phyloP scores from a whole-genome alignment of 2,888 invertebrate species.

The Agrochola lota region DNA sequence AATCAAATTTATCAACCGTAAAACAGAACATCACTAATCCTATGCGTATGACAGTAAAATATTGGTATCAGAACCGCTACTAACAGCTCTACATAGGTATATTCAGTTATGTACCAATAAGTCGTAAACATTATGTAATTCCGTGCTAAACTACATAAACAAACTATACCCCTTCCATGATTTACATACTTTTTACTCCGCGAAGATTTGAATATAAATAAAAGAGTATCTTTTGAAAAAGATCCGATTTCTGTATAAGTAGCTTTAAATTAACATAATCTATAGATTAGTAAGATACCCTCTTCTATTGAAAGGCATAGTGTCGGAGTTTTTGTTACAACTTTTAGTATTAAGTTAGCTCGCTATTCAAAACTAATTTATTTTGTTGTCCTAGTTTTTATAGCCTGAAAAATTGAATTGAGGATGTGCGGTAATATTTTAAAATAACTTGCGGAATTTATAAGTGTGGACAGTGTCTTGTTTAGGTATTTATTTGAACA shows the following conservation, averaged over 20 bases:
- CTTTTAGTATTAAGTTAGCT: conserved; percentile 47
- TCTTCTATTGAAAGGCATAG: conserved; percentile 53
- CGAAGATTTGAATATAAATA: conserved; percentile 73
- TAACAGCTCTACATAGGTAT: background rate
- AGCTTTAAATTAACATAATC: conserved; percentile 79
- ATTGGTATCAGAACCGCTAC: background rate
- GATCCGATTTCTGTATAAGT: conserved; percentile 69
- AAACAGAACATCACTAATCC: background rate
- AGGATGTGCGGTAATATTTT: background rate
- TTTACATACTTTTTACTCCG: conserved; percentile 75
- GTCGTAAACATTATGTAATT: conserved; percentile 33
- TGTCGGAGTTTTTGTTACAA: conserved; percentile 40
- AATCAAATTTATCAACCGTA: background rate
- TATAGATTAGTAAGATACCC: conserved; percentile 70
- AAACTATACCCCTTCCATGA: conserved; percentile 58
- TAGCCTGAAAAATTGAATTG: conserved; percentile 19
- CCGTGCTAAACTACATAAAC: conserved; percentile 42
- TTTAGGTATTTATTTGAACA: background rate
- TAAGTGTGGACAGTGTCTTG: background rate
- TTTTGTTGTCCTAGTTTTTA: conserved; percentile 29
- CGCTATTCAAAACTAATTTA: conserved; percentile 47
- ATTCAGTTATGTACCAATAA: conserved; percentile 7
- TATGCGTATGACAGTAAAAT: background rate
- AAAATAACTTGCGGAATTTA: background rate
- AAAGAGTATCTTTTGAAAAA: conserved; percentile 67